Conservation (phyloP, 2,888 invertebrate species). For the Heliconius ethilla region DNA sequence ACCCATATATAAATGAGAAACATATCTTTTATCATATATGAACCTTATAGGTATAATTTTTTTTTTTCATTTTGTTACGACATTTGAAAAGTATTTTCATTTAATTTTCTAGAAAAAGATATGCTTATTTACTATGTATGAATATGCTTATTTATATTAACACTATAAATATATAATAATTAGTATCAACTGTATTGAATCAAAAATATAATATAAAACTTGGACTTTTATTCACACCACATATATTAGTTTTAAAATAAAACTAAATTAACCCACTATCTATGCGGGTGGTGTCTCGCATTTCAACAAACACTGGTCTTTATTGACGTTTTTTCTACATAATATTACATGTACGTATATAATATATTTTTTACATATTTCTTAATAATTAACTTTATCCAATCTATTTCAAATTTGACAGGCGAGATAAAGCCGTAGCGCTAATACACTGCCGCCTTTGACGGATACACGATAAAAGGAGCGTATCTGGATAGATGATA, state of each 20-base stretch:
- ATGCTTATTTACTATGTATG: too few species aligned
- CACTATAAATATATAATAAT: too few species aligned
- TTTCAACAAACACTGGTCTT: conserved; percentile 21
- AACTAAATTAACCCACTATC: conserved; percentile 15
- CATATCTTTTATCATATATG: too few species aligned
- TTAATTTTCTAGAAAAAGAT: too few species aligned
- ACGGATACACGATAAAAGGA: conserved; percentile 54
- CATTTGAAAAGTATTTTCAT: too few species aligned
- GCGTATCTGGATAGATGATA: too few species aligned
- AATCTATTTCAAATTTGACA: conserved; percentile 70
- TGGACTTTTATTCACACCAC: not conserved
- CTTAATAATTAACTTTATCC: conserved; percentile 56
- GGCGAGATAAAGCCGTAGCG: conserved; percentile 58
- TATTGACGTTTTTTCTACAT: conserved; percentile 1
- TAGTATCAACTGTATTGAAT: not conserved
- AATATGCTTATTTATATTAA: too few species aligned
- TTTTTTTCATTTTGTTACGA: too few species aligned
- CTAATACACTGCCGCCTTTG: conserved; percentile 53
- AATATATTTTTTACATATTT: conserved; percentile 42
- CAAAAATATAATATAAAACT: not conserved
- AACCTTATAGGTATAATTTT: too few species aligned
- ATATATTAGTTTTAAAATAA: not conserved
- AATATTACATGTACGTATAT: not conserved
- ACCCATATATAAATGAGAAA: too few species aligned
- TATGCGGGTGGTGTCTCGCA: conserved; percentile 15